Base-by-base conservation (phyloP, 2,888 invertebrate genomes). In the Rhimphoctona megacephalus region DNA sequence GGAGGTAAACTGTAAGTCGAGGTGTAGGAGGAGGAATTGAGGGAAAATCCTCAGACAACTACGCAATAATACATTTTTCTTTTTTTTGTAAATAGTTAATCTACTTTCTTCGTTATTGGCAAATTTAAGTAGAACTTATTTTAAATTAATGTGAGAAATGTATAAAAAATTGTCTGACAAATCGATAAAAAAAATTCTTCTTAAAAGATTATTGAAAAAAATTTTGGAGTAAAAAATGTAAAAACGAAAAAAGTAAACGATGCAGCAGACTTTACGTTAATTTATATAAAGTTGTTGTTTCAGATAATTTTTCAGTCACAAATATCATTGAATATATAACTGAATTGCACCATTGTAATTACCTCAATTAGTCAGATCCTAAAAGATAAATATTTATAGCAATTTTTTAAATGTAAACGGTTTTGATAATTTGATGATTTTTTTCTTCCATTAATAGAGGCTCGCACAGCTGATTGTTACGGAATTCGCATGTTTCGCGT, bases 401-500 rank as follows among this genome's bases (percentile, higher is more conserved):
- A 17, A 61, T 6, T 30, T 30, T 14, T 30, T 6, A n/a, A 7
- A 61, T 61, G 30, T 14, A 61, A 61, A 30, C 30, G 30, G 30
- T 61, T 14, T 30, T 17, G 14, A 61, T 6, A n/a, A 25, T 64
- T 52, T 9, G 25, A 25, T 30, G 2, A 6, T 70, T n/a, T 33
- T 25, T 52, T 25, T 72, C 1, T 67, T 14, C 11, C 76, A 22
- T 54, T 8, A n/a, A 17, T n/a, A 46, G 11, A 33, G n/a, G 54
- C n/a, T 9, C 43, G 52, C 54, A 39, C 30, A 54, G 22, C 54
- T 67, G 39, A 43, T 69, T n/a, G 76, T 83, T 25, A 52, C 19
- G 25, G 46, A 77, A 78, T 57, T 43, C 17, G 11, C 66, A 79
- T 43, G n/a, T 76, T 66, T 64, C 46, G 78, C 67, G 61, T 78